These are phyloP conservation scores for Girardia tigrina DNA, from an alignment of 2,888 invertebrate species.

Conservation along the genomic window DNA sequence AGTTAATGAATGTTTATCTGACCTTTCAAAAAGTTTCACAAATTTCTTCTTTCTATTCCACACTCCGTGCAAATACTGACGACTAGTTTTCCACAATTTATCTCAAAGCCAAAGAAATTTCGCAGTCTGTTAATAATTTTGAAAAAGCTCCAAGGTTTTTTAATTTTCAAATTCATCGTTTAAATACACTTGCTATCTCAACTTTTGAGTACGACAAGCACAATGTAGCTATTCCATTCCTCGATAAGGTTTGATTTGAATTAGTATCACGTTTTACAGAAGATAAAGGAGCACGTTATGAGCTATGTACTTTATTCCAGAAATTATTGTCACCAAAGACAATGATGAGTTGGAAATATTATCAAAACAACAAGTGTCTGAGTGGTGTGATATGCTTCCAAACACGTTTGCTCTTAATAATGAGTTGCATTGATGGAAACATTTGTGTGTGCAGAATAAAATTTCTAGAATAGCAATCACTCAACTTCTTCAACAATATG, in stretches of 20 bases:
- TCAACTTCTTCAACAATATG: too few species aligned
- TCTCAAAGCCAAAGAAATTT: slow-evolving; percentile 23
- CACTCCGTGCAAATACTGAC: background rate
- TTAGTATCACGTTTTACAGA: slow-evolving; percentile 11
- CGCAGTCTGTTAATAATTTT: slow-evolving; percentile 26
- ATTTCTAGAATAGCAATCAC: too few species aligned
- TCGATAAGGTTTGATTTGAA: slow-evolving; percentile 27
- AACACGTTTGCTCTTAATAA: too few species aligned
- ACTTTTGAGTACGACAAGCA: slow-evolving; percentile 19
- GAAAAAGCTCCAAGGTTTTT: slow-evolving; percentile 20
- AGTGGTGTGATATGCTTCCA: too few species aligned
- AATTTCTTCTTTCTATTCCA: background rate
- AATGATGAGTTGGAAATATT: too few species aligned
- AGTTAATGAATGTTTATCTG: background rate
- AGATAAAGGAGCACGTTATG: slow-evolving; percentile 26
- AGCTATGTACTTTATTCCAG: slow-evolving; percentile 24
- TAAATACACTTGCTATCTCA: slow-evolving; percentile 24
- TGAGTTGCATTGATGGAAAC: too few species aligned
- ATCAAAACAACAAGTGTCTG: too few species aligned
- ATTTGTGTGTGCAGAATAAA: too few species aligned
- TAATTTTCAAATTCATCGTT: slow-evolving; percentile 26
- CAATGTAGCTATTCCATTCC: slow-evolving; percentile 28
- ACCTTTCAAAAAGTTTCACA: background rate
- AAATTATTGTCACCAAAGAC: slow-evolving; percentile 27
- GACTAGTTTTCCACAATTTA: background rate